Percentiles rank a stretch among this genome's conserved stretches.
phyloP scores from a whole-genome alignment of 2,797 vertebrate genomes.

The Bradypodion pumilum region DNA sequence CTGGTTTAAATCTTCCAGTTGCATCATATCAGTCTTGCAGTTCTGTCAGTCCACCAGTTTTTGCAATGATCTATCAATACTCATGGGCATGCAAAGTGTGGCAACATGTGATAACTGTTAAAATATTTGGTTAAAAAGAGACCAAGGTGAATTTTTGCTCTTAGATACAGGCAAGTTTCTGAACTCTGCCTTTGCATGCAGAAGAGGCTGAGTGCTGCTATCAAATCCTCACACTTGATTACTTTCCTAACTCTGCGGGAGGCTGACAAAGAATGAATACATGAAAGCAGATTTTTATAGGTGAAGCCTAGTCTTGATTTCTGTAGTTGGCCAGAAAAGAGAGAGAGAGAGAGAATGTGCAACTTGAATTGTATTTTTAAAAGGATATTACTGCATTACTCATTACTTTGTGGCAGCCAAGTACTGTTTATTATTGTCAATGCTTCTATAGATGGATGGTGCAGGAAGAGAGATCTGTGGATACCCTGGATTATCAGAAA shows the following conservation, averaged over 20 bases:
- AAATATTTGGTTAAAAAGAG: not conserved
- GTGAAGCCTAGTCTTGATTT: not conserved
- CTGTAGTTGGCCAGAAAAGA: not conserved
- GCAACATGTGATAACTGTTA: not conserved
- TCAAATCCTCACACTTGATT: not conserved
- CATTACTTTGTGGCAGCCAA: too few relatives aligned
- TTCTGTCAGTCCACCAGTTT: not conserved
- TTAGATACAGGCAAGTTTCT: not conserved
- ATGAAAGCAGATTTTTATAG: not conserved
- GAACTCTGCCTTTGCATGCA: not conserved
- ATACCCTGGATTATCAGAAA: too few relatives aligned
- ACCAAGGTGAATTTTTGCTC: not conserved
- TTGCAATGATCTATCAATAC: not conserved
- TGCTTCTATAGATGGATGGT: not conserved
- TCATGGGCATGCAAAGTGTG: not conserved
- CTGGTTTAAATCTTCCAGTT: too few relatives aligned
- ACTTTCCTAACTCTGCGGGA: not conserved
- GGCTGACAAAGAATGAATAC: not conserved
- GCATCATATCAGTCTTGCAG: not conserved
- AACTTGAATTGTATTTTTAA: too few relatives aligned
- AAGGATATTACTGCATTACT: too few relatives aligned
- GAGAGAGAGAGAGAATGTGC: too few relatives aligned
- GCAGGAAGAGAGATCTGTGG: too few relatives aligned
- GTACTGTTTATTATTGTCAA: too few relatives aligned
- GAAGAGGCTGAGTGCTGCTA: not conserved